phyloP scores from a whole-genome alignment of 2,113 vertebrate genomes.

The Willisornis vidua region DNA sequence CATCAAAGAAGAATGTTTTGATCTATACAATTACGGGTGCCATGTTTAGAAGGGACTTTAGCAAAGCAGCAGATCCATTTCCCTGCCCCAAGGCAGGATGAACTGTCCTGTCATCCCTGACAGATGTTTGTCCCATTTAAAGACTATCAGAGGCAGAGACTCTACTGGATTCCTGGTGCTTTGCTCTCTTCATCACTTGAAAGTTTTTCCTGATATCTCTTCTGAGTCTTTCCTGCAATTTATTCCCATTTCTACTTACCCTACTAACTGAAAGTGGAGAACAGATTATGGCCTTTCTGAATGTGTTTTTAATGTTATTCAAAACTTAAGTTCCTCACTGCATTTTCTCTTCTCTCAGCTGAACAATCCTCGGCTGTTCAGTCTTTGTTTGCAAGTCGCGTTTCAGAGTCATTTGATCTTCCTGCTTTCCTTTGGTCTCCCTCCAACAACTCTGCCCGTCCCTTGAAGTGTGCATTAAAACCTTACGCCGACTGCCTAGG shows the following conservation, averaged over 20 bases:
- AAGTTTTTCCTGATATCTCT: not conserved
- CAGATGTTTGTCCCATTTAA: conserved; percentile 27
- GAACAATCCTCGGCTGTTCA: not conserved
- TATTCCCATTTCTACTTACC: not conserved
- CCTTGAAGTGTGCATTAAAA: conserved; percentile 41
- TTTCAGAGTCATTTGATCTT: conserved; percentile 21
- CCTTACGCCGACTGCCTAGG: not conserved
- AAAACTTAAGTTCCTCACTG: conserved; percentile 39
- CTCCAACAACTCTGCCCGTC: not conserved
- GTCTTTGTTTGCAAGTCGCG: conserved; percentile 21
- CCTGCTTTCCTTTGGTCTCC: conserved; percentile 33
- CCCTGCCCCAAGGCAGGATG: not conserved
- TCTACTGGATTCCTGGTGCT: not conserved
- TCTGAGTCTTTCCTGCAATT: not conserved
- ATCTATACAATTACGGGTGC: not conserved
- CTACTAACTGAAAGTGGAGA: not conserved
- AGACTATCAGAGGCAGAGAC: not conserved
- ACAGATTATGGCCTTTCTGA: conserved; percentile 5
- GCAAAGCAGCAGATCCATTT: not conserved
- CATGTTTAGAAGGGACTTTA: not conserved
- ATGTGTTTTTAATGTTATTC: conserved; percentile 14
- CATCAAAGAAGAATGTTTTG: not conserved
- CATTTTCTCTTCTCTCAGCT: not conserved
- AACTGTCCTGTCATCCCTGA: not conserved
- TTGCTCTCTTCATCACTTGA: conserved; percentile 1